Percentiles rank a stretch among this genome's conserved stretches.
Evolutionary conservation across 2,888 invertebrate species (phyloP).

Genomic region (Epiblema foenella): DNA sequence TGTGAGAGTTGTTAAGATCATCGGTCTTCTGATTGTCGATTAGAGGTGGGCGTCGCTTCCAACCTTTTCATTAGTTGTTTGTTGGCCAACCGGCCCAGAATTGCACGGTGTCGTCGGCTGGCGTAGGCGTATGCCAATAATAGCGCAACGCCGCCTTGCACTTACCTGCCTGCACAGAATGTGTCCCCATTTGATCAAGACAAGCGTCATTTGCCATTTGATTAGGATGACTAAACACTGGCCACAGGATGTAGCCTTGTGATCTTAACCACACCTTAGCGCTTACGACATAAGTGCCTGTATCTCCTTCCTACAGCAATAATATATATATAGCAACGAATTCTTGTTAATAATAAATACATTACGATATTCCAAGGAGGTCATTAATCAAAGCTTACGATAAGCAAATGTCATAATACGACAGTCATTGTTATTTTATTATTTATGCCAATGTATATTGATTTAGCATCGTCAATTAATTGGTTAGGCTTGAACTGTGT

Average conservation of each 20-base stretch:
- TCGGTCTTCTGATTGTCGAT: slow-evolving; percentile 26
- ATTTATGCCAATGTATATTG: slow-evolving; percentile 37
- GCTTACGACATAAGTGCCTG: neutral
- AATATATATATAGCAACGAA: slow-evolving; percentile 11
- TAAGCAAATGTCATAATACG: slow-evolving; percentile 31
- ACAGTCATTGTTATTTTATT: slow-evolving; percentile 35
- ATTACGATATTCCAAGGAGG: slow-evolving; percentile 1
- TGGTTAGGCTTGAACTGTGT: slow-evolving; percentile 32
- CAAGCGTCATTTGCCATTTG: neutral
- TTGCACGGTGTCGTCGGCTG: slow-evolving; percentile 63
- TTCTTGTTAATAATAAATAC: slow-evolving; percentile 6
- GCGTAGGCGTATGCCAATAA: slow-evolving; percentile 58
- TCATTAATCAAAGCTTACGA: slow-evolving; percentile 24
- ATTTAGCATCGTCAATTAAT: slow-evolving; percentile 31
- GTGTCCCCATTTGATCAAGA: neutral
- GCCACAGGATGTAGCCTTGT: too few relatives aligned
- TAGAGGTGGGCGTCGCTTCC: slow-evolving; percentile 33
- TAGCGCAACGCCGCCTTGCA: slow-evolving; percentile 50
- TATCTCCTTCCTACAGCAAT: neutral
- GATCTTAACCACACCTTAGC: neutral
- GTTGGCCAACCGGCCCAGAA: slow-evolving; percentile 73
- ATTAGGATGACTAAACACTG: neutral
- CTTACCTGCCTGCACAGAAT: slow-evolving; percentile 5
- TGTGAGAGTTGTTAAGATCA: slow-evolving; percentile 11
- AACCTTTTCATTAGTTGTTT: slow-evolving; percentile 62